Evolutionary conservation across 2,797 vertebrate genomes (phyloP).

Genomic region (Neosilurus hyrtlii): DNA sequence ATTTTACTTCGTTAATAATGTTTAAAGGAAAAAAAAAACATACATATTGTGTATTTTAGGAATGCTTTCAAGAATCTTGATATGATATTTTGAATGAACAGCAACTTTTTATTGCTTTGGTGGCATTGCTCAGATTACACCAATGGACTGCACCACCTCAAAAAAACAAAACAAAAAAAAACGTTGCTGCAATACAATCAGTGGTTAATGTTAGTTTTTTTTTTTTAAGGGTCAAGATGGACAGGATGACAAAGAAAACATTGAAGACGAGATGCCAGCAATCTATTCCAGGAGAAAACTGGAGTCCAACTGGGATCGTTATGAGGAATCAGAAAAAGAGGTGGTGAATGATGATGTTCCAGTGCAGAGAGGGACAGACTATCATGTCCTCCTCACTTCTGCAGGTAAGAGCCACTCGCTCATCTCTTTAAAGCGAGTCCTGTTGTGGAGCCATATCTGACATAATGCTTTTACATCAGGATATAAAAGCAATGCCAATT

Average conservation of each 20-base stretch:
- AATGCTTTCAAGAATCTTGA: not conserved
- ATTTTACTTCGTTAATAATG: too few species aligned
- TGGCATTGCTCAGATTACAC: not conserved
- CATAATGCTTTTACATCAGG: not conserved
- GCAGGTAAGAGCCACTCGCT: constrained; percentile 73
- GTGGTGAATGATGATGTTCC: constrained; percentile 67
- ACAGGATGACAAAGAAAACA: constrained; percentile 55
- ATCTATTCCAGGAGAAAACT: constrained; percentile 86
- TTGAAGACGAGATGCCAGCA: constrained; percentile 67
- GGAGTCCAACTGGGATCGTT: constrained; percentile 89
- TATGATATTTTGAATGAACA: not conserved
- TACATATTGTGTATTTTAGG: not conserved
- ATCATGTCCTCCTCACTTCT: constrained; percentile 80
- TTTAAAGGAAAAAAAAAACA: too few species aligned
- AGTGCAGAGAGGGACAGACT: constrained; percentile 83
- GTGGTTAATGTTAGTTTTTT: not conserved
- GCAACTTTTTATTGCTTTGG: not conserved
- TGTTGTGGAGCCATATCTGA: constrained; percentile 14
- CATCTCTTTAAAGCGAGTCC: constrained; percentile 28
- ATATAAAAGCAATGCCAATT: constrained; percentile 22
- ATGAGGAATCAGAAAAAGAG: constrained; percentile 69
- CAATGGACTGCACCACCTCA: not conserved
- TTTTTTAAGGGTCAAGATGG: constrained; percentile 64
- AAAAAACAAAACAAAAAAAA: not conserved
- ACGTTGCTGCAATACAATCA: not conserved